phyloP scores from a whole-genome alignment of 2,797 vertebrate genomes.

The Gallinago stenura region DNA sequence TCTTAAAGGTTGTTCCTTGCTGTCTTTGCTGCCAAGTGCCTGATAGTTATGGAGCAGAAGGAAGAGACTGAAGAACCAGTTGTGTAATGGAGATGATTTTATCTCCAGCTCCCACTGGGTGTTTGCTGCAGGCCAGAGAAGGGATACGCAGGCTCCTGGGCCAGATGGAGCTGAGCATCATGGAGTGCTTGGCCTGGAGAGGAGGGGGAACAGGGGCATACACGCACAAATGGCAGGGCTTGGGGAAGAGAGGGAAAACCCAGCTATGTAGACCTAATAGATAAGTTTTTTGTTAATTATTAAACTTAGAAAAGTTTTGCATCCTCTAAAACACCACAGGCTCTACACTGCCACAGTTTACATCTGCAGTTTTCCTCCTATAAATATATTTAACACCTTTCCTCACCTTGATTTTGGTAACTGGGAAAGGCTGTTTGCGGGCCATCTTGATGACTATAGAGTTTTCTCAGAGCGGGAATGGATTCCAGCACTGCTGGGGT shows the following conservation, averaged over 20 bases:
- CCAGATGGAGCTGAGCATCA: not conserved
- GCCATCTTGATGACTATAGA: not conserved
- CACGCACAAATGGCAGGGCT: too few relatives aligned
- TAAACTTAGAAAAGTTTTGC: not conserved
- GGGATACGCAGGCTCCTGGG: accelerated
- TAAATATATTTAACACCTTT: not conserved
- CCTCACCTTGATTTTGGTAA: not conserved
- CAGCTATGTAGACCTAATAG: accelerated
- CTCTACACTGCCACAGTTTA: not conserved
- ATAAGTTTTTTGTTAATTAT: not conserved
- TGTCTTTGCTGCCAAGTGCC: not conserved
- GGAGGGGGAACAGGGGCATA: not conserved
- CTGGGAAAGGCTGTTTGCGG: not conserved
- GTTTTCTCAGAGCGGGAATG: not conserved
- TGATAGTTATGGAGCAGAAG: not conserved
- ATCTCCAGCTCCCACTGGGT: not conserved
- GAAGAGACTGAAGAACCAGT: not conserved
- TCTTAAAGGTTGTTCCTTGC: not conserved
- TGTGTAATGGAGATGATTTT: not conserved
- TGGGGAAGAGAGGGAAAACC: not conserved
- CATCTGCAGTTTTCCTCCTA: not conserved
- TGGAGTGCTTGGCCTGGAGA: not conserved
- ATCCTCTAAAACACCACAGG: not conserved
- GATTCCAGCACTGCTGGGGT: not conserved
- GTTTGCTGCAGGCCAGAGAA: not conserved